Evolutionary conservation across 2,888 invertebrate genomes (phyloP), one percentile per base, ranked within the genome.

Genomic region (Hydraecia micacea): DNA sequence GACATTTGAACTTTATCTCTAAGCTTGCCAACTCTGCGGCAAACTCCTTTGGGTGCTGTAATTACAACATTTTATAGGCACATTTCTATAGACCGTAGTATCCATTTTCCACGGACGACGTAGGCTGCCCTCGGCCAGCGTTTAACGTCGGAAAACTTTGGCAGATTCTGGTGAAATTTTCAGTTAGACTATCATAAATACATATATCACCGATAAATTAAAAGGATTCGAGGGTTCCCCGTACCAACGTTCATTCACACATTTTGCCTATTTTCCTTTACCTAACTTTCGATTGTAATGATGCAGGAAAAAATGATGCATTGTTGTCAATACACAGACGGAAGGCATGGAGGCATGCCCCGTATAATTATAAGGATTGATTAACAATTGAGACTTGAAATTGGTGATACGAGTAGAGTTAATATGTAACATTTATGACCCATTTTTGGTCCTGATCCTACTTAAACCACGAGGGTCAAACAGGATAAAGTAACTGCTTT

Each of bases 1-100:
- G 62, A 63, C 18, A 15, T 78, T 79, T 79, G 13, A 79, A 79
- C 25, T 55, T 55, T 63, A 79, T 79, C n/a, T 79, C 11, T 52
- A 28, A 78, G 66, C 39, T 67, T 63, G 62, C 42, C 25, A 55
- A 69, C 13, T 25, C 42, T 46, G 63, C 62, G 42, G 21, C 52
- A 36, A 68, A 79, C 42, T 15, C 32, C 28, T 69, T 78, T 55
- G 36, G 55, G 55, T 36, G 36, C 49, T 66, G 28, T 46, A 77
- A n/a, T 28, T 58, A 73, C 49, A 13, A 74, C 5, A 42, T 42
- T 2, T 18, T 25, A 6, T 36, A 60, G 0, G 11, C 39, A 77
- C 42, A 52, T 62, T 42, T 3, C 25, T 25, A 6, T 32, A 67
- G 32, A 46, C n/a, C 18, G 25, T 21, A 25, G n/a, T 18, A 77